Conservation (phyloP, 2,888 invertebrate species). For the Cryptophagus acutangulus region DNA sequence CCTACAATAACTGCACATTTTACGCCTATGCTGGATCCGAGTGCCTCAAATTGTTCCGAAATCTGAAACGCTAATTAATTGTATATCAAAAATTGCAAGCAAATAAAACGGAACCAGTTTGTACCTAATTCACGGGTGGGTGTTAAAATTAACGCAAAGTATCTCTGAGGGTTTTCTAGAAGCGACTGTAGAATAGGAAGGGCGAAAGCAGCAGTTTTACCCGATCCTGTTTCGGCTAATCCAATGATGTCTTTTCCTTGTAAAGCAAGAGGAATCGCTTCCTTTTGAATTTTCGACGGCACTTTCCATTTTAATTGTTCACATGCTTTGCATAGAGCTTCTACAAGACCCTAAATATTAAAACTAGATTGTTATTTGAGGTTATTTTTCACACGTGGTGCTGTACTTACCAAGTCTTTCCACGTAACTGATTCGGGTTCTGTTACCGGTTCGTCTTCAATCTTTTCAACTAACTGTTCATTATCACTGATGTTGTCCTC, state of each 20-base stretch:
- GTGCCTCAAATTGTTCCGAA: constrained; percentile 95
- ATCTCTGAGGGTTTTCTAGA: constrained; percentile 85
- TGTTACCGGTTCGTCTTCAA: constrained; percentile 35
- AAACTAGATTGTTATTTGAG: no score
- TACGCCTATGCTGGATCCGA: constrained; percentile 86
- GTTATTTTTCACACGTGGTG: constrained; percentile 22
- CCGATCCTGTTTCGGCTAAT: constrained; percentile 82
- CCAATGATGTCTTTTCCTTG: constrained; percentile 69
- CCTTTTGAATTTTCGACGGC: constrained; percentile 92
- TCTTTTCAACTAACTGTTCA: constrained; percentile 17
- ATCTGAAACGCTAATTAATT: constrained; percentile 99
- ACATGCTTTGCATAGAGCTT: constrained; percentile 87
- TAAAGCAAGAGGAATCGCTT: constrained; percentile 87
- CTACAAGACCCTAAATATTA: constrained; percentile 74
- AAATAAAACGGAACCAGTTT: no score
- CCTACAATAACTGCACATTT: constrained; percentile 96
- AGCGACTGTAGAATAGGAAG: constrained; percentile 90
- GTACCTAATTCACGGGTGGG: constrained; percentile 96
- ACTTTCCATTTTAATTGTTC: constrained; percentile 87
- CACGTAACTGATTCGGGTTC: no score
- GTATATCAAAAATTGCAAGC: no score
- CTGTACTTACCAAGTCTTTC: constrained; percentile 56
- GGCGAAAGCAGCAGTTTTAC: constrained; percentile 97
- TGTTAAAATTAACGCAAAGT: constrained; percentile 89
- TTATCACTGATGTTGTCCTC: constrained; percentile 14